Conservation (phyloP, 1,140 invertebrate species). For the Platyscapa corneri region DNA sequence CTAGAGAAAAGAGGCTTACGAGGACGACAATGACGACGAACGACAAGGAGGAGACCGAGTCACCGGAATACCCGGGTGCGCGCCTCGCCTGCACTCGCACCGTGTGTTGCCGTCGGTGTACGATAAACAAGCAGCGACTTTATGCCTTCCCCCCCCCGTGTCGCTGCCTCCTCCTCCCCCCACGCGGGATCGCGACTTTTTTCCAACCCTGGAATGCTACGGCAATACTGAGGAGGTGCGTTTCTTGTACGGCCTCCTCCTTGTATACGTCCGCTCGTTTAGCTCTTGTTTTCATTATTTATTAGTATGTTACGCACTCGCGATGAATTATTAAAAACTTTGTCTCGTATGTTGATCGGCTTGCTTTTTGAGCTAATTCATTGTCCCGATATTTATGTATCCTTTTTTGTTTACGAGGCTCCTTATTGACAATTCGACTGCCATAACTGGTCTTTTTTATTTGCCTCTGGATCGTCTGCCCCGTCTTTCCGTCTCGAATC, state of each 20-base stretch:
- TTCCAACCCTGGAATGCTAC: constrained; percentile 16
- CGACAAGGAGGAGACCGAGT: neutral
- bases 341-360: neutral
- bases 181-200: constrained; percentile 3
- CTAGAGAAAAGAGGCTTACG: no score
- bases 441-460: neutral
- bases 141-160: neutral
- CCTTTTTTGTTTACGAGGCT: neutral
- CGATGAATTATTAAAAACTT: constrained; percentile 13
- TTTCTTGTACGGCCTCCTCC: neutral
- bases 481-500: no score
- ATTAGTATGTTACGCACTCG: constrained; percentile 9
- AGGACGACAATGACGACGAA: neutral
- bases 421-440: neutral
- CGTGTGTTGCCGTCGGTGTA: neutral
- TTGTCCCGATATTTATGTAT: neutral
- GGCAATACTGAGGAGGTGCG: neutral
- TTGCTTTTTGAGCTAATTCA: neutral
- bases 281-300: constrained; percentile 26
- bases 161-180: neutral
- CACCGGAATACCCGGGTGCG: neutral
- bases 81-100: neutral
- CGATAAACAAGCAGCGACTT: neutral
- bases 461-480: neutral
- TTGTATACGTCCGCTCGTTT: neutral